Evolutionary conservation across 2,888 invertebrate genomes (phyloP).

Genomic region (Ganaspis brasiliensis): DNA sequence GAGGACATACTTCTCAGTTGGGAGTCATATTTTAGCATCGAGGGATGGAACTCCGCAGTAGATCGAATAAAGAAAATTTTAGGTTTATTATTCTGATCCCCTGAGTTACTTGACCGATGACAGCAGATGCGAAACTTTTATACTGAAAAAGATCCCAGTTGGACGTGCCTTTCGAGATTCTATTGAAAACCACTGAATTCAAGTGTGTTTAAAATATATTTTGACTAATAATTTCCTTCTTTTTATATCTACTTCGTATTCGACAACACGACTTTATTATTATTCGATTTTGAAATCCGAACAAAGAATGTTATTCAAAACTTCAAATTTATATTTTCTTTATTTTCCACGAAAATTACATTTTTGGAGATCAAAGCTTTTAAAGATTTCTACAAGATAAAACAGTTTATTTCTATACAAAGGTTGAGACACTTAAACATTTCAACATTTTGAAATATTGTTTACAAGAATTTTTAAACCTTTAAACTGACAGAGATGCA

Average conservation of each 20-base stretch:
- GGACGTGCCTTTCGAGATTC: background rate
- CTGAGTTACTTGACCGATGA: conserved; percentile 38
- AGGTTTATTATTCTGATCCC: conserved; percentile 32
- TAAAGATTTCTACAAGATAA: no score
- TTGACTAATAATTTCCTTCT: conserved; percentile 6
- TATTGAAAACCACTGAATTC: conserved; percentile 18
- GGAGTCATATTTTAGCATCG: conserved; percentile 35
- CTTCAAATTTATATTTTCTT: no score
- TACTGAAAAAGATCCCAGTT: background rate
- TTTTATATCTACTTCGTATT: background rate
- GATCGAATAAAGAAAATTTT: conserved; percentile 20
- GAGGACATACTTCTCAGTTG: conserved; percentile 37
- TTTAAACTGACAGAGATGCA: background rate
- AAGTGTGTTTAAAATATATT: conserved; percentile 9
- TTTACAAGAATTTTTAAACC: background rate
- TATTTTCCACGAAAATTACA: no score
- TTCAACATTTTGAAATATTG: background rate
- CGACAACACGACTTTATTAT: background rate
- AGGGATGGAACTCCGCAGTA: conserved; percentile 26
- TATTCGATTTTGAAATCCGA: no score
- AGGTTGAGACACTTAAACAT: no score
- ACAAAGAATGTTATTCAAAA: no score
- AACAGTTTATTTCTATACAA: no score
- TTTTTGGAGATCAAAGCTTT: no score
- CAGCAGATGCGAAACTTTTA: conserved; percentile 34